Base-by-base conservation (phyloP, 2,797 vertebrate genomes). In the Platyrinchus mystaceus region DNA sequence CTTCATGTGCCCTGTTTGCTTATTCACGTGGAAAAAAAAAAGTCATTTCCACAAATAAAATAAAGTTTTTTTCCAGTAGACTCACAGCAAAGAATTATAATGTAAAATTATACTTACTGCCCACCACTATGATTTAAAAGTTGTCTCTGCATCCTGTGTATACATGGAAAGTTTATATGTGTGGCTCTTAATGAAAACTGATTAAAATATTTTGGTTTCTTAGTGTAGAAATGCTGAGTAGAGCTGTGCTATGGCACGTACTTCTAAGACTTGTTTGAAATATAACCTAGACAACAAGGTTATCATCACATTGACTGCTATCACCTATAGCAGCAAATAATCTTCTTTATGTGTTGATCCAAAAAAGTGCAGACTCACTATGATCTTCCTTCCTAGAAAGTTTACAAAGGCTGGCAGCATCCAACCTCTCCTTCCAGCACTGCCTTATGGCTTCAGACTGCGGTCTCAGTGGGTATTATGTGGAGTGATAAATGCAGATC, bases 391-490 rank as follows among this genome's bases (percentile, higher is more conserved):
- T 87, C 71, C 34, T 76, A 70, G 60, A 87, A 78, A 74, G 41
- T 56, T 76, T 66, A 13, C 12, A 53, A 27, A 83, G 36, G 6
- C 32, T 78, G 49, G 9, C 20, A 66, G 30, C 12, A 62, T 8
- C 18, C 73, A 70, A 11, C 16, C 34, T 34, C n/a, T 78, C 28
- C 36, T 59, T 84, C 46, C 55, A 76, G 32, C 34, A 67, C 22
- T 41, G 28, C 16, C 36, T 34, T 10, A 2, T n/a, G 75, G 34
- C 32, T 70, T 49, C 66, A 47, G 15, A 14, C 34, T 20, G 8
- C 8, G 3, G 6, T 37, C 17, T 49, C 36, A 9, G 19, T 4
- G 14, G 14, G 4, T 58, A 0, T 14, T 32, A 7, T 2, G 5
- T 3, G 12, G 12, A 56, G 10, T 9, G 16, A 76, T 19, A 82